Percentiles rank a stretch among this genome's conserved stretches.
phyloP scores from a whole-genome alignment of 2,888 invertebrate species.

The Dryadula phaetusa region DNA sequence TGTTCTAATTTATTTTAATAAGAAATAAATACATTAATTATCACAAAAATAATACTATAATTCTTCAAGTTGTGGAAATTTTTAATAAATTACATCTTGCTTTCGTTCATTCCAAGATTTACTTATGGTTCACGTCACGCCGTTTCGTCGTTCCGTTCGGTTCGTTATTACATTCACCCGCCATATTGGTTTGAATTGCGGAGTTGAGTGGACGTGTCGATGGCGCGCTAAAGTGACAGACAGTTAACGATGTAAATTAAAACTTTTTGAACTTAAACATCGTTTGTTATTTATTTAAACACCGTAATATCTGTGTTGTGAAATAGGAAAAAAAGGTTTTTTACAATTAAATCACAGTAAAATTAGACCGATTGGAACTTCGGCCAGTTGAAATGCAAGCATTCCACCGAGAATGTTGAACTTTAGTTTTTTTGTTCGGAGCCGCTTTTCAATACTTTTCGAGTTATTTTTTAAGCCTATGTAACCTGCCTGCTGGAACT shows the following conservation, averaged over 20 bases:
- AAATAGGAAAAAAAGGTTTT: constrained; percentile 37
- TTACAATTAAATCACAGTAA: constrained; percentile 41
- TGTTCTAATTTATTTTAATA: too few species aligned
- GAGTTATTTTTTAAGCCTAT: constrained; percentile 54
- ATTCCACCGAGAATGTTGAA: constrained; percentile 82
- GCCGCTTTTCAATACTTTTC: constrained; percentile 75
- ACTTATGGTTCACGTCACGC: constrained; percentile 19
- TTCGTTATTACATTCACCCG: constrained; percentile 53
- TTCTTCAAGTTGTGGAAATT: background rate
- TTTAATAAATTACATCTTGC: constrained; percentile 9
- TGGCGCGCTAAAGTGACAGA: constrained; percentile 69
- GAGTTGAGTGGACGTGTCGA: constrained; percentile 57
- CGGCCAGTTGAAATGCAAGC: constrained; percentile 76
- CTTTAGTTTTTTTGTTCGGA: constrained; percentile 72
- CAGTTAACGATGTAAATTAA: constrained; percentile 65
- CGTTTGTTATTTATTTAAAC: constrained; percentile 53
- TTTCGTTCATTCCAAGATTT: constrained; percentile 25
- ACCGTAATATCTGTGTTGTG: constrained; percentile 61
- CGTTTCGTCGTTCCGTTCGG: constrained; percentile 30
- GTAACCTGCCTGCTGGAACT: constrained; percentile 40
- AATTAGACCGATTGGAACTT: constrained; percentile 55
- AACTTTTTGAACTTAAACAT: constrained; percentile 65
- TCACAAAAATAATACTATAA: background rate
- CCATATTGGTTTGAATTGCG: constrained; percentile 75
- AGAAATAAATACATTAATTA: background rate